A percentile compares a stretch with the other conserved stretches of the same genome.
phyloP scores from a whole-genome alignment of 2,888 invertebrate species.

The Cheilosia scutellata region DNA sequence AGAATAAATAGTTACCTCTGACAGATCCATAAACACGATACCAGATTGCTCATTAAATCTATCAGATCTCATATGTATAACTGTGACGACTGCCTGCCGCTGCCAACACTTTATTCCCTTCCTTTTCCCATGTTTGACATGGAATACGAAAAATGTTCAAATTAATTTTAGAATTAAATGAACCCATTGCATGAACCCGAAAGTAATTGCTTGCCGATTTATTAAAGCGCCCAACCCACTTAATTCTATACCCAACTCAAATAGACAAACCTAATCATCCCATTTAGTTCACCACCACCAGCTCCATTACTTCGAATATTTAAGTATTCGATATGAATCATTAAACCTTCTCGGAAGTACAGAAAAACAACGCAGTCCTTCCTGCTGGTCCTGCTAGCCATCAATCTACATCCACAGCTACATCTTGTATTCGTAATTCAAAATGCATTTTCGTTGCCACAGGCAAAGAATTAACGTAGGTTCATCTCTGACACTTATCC shows the following conservation, averaged over 20 bases:
- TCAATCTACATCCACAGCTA: conserved; percentile 13
- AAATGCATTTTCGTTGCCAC: neutral
- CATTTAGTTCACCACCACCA: neutral
- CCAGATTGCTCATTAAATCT: too few relatives aligned
- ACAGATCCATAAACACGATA: too few relatives aligned
- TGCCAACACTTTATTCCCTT: too few relatives aligned
- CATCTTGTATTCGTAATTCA: conserved; percentile 14
- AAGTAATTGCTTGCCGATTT: too few relatives aligned
- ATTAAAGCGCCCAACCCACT: neutral
- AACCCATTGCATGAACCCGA: too few relatives aligned
- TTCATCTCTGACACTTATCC: neutral
- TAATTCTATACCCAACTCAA: neutral
- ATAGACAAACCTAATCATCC: neutral
- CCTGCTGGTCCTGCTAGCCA: conserved; percentile 42
- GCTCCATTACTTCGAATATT: conserved; percentile 39
- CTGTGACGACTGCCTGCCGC: too few relatives aligned
- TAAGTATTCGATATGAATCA: conserved; percentile 21
- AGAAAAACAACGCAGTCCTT: conserved; percentile 10
- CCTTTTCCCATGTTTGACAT: too few relatives aligned
- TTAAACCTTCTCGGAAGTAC: conserved; percentile 17
- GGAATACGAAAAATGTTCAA: too few relatives aligned
- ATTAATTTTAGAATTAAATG: too few relatives aligned
- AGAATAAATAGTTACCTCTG: too few relatives aligned
- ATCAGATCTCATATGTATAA: too few relatives aligned
- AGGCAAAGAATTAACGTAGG: neutral